A percentile compares a stretch with the other conserved stretches of the same genome.
phyloP scores from a whole-genome alignment of 2,888 invertebrate genomes.

The Lasius platythorax region DNA sequence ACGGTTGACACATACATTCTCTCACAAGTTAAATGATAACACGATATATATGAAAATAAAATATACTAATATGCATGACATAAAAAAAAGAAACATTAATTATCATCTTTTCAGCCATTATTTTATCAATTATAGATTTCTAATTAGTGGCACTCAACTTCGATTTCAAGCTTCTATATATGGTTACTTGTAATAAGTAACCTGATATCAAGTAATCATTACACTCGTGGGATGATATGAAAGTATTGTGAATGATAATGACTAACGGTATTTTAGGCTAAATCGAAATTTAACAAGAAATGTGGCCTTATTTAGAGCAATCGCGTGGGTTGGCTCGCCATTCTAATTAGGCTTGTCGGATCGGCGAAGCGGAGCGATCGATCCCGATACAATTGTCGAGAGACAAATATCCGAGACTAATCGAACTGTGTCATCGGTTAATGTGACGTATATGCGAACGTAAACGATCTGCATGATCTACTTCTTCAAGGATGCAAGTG shows the following conservation, averaged over 20 bases:
- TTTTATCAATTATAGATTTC: background rate
- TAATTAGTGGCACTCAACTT: background rate
- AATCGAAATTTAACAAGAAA: constrained; percentile 21
- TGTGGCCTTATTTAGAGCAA: constrained; percentile 21
- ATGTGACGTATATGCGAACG: constrained; percentile 44
- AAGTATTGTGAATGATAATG: background rate
- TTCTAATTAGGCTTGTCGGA: constrained; percentile 64
- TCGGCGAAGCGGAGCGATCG: constrained; percentile 64
- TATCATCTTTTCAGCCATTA: background rate
- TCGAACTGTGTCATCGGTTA: constrained; percentile 74
- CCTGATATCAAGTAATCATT: background rate
- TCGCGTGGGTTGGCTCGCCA: constrained; percentile 39
- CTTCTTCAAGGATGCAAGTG: constrained; percentile 72
- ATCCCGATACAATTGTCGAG: constrained; percentile 73
- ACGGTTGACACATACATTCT: background rate
- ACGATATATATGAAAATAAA: background rate
- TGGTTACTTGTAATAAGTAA: background rate
- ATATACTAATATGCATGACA: background rate
- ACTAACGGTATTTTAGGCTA: constrained; percentile 25
- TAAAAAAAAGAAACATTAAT: background rate
- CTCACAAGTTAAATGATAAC: background rate
- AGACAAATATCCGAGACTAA: constrained; percentile 79
- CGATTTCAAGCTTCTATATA: background rate
- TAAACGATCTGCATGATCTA: constrained; percentile 61
- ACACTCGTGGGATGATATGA: background rate